These are phyloP conservation scores for Spatulosminthurus flaviceps DNA, from an alignment of 2,888 invertebrate species.

Conservation along the genomic window DNA sequence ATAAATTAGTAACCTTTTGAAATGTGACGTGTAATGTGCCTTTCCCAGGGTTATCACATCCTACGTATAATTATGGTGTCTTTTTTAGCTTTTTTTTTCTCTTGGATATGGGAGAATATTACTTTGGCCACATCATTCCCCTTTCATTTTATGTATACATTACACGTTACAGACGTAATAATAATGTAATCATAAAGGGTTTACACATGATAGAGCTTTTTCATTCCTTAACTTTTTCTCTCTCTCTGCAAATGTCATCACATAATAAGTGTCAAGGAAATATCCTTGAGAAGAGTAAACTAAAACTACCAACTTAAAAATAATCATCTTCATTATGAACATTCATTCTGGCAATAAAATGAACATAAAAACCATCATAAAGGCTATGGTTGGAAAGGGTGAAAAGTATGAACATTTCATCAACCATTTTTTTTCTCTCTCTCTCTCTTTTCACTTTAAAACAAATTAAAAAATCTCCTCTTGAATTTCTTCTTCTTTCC, in stretches of 20 bases:
- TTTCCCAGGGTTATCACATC: background rate
- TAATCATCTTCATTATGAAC: slow-evolving; percentile 14
- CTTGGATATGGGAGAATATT: too few relatives aligned
- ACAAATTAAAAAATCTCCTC: slow-evolving; percentile 9
- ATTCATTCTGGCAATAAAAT: background rate
- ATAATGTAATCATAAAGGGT: too few relatives aligned
- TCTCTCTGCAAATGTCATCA: slow-evolving; percentile 8
- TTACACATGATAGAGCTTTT: background rate
- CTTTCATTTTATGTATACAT: background rate
- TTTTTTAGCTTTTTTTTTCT: too few relatives aligned
- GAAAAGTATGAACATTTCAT: background rate
- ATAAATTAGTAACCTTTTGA: slow-evolving; percentile 13
- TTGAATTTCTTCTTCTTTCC: too few relatives aligned
- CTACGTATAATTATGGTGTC: background rate
- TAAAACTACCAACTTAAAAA: slow-evolving; percentile 18
- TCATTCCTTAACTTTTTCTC: background rate
- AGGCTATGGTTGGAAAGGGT: background rate
- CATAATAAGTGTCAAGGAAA: background rate
- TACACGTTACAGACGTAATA: background rate
- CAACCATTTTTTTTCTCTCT: background rate
- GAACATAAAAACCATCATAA: background rate
- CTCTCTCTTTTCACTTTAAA: background rate
- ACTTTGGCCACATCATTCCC: background rate
- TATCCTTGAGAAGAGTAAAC: background rate
- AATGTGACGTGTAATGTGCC: background rate